Conservation (phyloP, 2,888 invertebrate species). For the Ectobius pallidus region DNA sequence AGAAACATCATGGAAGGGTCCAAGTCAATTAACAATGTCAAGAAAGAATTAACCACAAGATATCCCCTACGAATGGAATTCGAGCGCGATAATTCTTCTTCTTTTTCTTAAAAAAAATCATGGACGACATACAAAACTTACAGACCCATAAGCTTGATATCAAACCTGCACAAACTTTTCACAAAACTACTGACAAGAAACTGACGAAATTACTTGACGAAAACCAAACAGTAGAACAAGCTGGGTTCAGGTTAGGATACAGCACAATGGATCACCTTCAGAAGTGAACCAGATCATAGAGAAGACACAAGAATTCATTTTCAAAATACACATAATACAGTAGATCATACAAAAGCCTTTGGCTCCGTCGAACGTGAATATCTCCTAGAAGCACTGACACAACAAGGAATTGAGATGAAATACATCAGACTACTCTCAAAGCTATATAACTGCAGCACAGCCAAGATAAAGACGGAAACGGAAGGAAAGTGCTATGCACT, state of each 20-base stretch:
- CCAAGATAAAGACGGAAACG: neutral
- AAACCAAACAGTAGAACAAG: conserved; percentile 4
- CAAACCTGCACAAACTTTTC: neutral
- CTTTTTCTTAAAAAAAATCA: too few relatives aligned
- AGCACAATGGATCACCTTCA: neutral
- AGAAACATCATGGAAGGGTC: too few relatives aligned
- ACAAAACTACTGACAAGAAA: conserved; percentile 1
- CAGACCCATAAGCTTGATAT: neutral
- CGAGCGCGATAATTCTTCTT: too few relatives aligned
- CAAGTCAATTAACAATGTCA: too few relatives aligned
- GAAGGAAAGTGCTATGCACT: neutral
- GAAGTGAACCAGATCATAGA: neutral
- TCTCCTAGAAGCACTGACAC: neutral
- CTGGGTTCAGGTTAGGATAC: neutral
- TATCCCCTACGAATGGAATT: too few relatives aligned
- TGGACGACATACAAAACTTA: too few relatives aligned
- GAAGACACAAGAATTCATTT: too few relatives aligned
- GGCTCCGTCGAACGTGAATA: neutral
- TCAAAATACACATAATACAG: too few relatives aligned
- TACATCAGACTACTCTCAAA: neutral
- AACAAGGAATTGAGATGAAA: neutral
- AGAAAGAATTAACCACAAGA: too few relatives aligned
- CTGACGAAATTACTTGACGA: too few relatives aligned
- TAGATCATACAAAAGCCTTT: neutral
- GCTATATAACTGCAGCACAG: neutral